Base-by-base conservation (phyloP, 2,797 vertebrate species). In the Malurus splendens region DNA sequence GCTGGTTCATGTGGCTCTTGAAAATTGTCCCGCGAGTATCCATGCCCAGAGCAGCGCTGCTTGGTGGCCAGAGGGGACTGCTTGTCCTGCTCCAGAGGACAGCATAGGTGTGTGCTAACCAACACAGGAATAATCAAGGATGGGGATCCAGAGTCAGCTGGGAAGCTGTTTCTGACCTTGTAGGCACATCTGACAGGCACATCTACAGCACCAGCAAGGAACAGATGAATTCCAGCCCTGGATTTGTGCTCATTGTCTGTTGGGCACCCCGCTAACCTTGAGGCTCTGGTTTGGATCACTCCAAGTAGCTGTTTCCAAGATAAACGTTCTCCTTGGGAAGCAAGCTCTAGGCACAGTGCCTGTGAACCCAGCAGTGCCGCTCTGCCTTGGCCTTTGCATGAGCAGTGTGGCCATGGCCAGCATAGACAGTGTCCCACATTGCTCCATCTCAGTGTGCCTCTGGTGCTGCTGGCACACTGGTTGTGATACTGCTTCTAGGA, bases 381-480 rank as follows among this genome's bases (percentile, higher is more conserved):
- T 42, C 44, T 79, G 41, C 27, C 36, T 48, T 55, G 61, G 36
- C 22, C 52, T 66, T 76, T n/a, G 14, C 55, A n/a, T 45, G 72
- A 68, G 52, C 48, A 30, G 7, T 0, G 0, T 4, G 36, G 59
- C 39, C 59, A 84, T 0, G 1, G 42, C 33, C 24, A 23, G 51
- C 20, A 19, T 24, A 66, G 45, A 30, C 44, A 9, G 25, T 6
- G 32, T 70, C n/a, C 65, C 38, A 32, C 68, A 65, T 23, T n/a
- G 32, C 68, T 66, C 52, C 80, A 62, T 51, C 44, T 51, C 71
- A 50, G 0, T 0, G 0, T 33, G 44, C 23, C 67, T 51, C 60
- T 1, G 1, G 41, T 14, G 18, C 72, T 84, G 67, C 75, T 30
- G 23, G n/a, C 48, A 73, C 28, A 11, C 27, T 18, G 33, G 50